A percentile compares a stretch with the other conserved stretches of the same genome.
These are phyloP conservation scores for Aphidius ervi DNA, from an alignment of 1,140 invertebrate species.

Conservation along the genomic window DNA sequence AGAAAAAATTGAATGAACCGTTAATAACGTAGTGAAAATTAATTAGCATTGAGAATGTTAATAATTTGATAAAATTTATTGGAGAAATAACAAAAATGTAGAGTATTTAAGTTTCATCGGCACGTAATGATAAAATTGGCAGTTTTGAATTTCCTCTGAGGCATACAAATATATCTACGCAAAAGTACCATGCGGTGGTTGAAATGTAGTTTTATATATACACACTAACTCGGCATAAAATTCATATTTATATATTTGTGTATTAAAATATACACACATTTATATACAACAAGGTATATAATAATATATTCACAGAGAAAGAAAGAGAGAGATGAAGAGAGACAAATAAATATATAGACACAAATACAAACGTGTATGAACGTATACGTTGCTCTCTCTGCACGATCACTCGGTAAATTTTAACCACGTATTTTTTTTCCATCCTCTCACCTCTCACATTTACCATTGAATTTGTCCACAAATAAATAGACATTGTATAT, in stretches of 20 bases:
- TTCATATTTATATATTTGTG: neutral
- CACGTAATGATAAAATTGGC: neutral
- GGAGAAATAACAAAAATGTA: neutral
- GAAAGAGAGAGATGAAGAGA: too few species aligned
- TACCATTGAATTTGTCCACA: constrained; percentile 26
- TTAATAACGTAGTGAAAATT: too few species aligned
- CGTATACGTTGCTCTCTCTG: neutral
- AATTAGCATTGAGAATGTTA: too few species aligned
- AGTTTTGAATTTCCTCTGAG: neutral
- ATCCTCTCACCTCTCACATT: constrained; percentile 5
- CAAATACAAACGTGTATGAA: neutral
- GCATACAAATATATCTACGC: neutral
- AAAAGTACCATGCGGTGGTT: neutral
- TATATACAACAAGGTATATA: too few species aligned
- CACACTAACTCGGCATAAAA: neutral
- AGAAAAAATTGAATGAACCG: too few species aligned
- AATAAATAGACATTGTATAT: constrained; percentile 34
- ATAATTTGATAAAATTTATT: too few species aligned
- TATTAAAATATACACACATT: too few species aligned
- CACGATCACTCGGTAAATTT: neutral
- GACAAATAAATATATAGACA: too few species aligned
- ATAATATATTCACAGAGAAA: too few species aligned
- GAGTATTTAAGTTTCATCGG: neutral
- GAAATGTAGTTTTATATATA: constrained; percentile 7
- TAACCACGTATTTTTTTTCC: constrained; percentile 2